Base-by-base conservation (phyloP, 2,888 invertebrate genomes). In the Dione vanillae region DNA sequence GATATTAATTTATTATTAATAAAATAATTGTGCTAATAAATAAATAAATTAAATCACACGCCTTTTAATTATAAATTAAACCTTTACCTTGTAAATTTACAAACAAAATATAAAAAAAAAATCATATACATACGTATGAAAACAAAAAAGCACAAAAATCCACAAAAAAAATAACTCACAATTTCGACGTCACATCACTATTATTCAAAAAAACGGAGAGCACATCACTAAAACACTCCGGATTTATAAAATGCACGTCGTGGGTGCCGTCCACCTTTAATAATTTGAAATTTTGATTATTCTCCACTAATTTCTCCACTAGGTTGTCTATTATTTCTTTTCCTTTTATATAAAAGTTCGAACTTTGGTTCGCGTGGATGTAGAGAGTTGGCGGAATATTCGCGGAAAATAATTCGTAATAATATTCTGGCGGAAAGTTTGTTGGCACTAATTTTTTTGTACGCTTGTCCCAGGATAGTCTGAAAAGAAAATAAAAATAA, bases 201-300 rank as follows among this genome's bases (percentile, higher is more conserved):
- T 71, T 78, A 1, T 78, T 67, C 47, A 95, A 78, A 86, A 94
- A 94, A 27, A 78, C 73, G 1, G 69, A 69, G 2, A 95, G 73
- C 45, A 83, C 73, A 0, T 80, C 76, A 0, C 90, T 89, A 5
- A 95, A 85, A 10, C 82, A 79, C 72, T 94, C 94, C 0, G 96
- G 95, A 75, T 92, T 79, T 9, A 93, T 94, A 52, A 94, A 92
- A 80, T 96, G 96, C 0, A 95, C 94, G 77, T 96, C 95, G 74
- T 96, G 96, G 49, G 89, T 87, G 0, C 95, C 96, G 0, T 90
- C 83, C 0, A 95, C 92, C 1, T 67, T 72, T 0, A 83, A 58
- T 2, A 84, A 43, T 1, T 72, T 73, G 14, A 78, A 73, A 54
- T 73, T 69, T 5, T 67, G 19, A 11, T 66, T 16, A 12, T 69